Evolutionary conservation across 2,888 invertebrate species (phyloP).

Genomic region (Cerastis rubricosa): DNA sequence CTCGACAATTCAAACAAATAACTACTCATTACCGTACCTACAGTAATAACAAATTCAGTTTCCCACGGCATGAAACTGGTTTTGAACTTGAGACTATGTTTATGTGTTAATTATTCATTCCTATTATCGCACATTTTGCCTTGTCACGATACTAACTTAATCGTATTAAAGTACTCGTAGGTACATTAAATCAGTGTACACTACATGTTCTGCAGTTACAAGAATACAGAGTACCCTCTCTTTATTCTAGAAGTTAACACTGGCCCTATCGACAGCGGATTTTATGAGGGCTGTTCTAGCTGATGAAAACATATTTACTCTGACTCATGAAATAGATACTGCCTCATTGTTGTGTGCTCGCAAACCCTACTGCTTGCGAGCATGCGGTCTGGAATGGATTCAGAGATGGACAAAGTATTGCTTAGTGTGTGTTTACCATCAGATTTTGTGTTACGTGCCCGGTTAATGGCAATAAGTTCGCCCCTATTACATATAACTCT

Average conservation of each 20-base stretch:
- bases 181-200: neutral
- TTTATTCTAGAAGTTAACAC: neutral
- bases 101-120: slow-evolving; percentile 73
- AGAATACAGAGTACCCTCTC: neutral
- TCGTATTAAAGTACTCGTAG: slow-evolving; percentile 33
- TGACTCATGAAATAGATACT: neutral
- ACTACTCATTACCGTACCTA: slow-evolving; percentile 29
- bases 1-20: slow-evolving; percentile 26
- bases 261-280: neutral
- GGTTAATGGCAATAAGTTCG: neutral
- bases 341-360: neutral
- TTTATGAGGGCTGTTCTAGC: neutral
- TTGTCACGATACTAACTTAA: slow-evolving; percentile 72
- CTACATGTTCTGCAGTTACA: neutral
- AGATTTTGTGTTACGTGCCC: neutral
- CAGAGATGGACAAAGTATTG: neutral
- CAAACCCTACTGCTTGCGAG: neutral
- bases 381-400: neutral
- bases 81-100: slow-evolving; percentile 74
- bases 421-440: neutral
- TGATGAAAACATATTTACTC: neutral
- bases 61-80: slow-evolving; percentile 74
- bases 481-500: neutral
- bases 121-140: slow-evolving; percentile 66
- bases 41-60: slow-evolving; percentile 62